Evolutionary conservation across 2,113 vertebrate species (phyloP).

Genomic region (Chrysochloris asiatica): DNA sequence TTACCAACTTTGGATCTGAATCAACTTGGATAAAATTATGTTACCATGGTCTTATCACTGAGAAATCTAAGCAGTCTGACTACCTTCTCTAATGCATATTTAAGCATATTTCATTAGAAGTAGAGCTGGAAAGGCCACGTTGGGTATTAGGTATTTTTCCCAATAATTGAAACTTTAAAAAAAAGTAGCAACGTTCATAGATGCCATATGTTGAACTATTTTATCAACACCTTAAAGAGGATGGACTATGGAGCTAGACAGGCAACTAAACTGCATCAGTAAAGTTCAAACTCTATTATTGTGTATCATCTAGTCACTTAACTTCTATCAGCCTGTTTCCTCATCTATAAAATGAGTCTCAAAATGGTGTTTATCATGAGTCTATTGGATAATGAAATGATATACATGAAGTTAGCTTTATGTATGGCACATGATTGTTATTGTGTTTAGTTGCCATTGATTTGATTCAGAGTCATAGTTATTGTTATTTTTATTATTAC

Average conservation of each 20-base stretch:
- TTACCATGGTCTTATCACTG: accelerated
- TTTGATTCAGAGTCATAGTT: neutral
- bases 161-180: neutral
- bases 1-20: neutral
- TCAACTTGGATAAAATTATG: accelerated
- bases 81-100: neutral
- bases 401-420: neutral
- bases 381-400: neutral
- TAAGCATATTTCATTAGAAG: too few species aligned
- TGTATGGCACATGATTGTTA: accelerated
- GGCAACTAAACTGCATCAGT: accelerated
- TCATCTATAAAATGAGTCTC: neutral
- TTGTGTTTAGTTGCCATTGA: neutral
- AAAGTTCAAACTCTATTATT: neutral
- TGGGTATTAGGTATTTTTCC: too few species aligned
- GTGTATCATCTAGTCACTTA: too few species aligned
- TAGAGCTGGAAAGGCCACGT: too few species aligned
- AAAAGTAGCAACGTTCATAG: neutral
- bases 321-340: neutral
- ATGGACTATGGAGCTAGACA: neutral
- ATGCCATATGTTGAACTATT: neutral
- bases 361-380: neutral
- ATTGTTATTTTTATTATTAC: neutral
- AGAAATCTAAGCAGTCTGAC: neutral
- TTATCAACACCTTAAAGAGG: neutral